A percentile compares a stretch with the other conserved stretches of the same genome.
phyloP scores from a whole-genome alignment of 1,140 invertebrate species.

The Pectinophora gossypiella region DNA sequence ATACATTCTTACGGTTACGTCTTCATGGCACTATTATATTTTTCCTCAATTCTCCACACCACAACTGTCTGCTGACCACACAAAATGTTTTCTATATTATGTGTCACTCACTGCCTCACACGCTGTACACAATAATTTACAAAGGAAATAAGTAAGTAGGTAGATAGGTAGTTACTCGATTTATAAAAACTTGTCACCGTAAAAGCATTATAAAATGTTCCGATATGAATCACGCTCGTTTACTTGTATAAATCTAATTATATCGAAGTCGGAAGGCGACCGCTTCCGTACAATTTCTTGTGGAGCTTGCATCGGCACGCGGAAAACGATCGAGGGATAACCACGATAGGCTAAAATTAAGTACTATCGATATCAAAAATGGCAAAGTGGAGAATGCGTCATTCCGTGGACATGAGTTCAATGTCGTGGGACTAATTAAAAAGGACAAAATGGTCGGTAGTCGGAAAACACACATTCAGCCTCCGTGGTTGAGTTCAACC shows the following conservation, averaged over 20 bases:
- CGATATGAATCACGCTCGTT: slow-evolving; percentile 28
- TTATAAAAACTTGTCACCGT: slow-evolving; percentile 17
- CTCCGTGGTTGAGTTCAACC: slow-evolving; percentile 21
- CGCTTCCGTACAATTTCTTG: slow-evolving; percentile 49
- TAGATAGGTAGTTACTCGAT: too few relatives aligned
- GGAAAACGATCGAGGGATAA: slow-evolving; percentile 24
- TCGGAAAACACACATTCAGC: background rate
- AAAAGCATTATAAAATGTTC: background rate
- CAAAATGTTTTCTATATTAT: too few relatives aligned
- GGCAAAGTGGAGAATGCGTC: background rate
- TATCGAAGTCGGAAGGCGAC: slow-evolving; percentile 38
- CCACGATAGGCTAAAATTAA: background rate
- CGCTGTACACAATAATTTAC: too few relatives aligned
- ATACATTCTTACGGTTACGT: background rate
- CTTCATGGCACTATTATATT: too few relatives aligned
- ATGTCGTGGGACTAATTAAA: background rate
- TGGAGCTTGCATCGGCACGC: slow-evolving; percentile 16
- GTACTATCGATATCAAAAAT: background rate
- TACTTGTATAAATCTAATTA: slow-evolving; percentile 43
- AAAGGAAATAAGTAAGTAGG: too few relatives aligned
- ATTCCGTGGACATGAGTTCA: background rate
- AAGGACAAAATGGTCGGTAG: background rate
- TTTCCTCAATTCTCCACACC: too few relatives aligned
- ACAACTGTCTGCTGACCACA: too few relatives aligned
- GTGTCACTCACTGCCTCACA: too few relatives aligned